A percentile compares a stretch with the other conserved stretches of the same genome.
Conservation (phyloP, 2,797 vertebrate genomes). For the Enteromius treurensis region DNA sequence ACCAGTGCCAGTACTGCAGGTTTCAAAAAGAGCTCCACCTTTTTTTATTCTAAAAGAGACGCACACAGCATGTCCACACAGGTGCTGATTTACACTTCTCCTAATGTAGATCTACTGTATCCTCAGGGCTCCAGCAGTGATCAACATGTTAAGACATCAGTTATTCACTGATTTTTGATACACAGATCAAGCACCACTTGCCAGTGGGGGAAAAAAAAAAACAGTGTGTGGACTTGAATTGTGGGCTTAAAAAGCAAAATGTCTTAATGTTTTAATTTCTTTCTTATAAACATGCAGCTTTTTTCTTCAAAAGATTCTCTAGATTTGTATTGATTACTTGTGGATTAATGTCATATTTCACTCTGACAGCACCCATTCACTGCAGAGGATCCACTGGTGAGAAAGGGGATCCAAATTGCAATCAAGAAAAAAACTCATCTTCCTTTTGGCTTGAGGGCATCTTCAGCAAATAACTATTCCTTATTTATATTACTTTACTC, state of each 20-base stretch:
- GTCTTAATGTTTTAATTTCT: neutral
- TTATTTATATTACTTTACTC: neutral
- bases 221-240: too few relatives aligned
- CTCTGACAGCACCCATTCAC: neutral
- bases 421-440: neutral
- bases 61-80: slow-evolving; percentile 44
- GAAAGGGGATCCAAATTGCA: neutral
- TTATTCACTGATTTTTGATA: neutral
- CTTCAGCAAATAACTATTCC: neutral
- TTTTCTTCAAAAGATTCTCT: neutral
- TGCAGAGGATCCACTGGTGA: neutral
- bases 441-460: neutral
- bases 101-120: neutral
- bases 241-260: neutral
- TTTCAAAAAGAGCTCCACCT: slow-evolving; percentile 44
- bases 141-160: slow-evolving; percentile 10
- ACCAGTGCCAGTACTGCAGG: slow-evolving; percentile 35
- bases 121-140: slow-evolving; percentile 22
- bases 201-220: neutral
- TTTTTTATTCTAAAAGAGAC: slow-evolving; percentile 5
- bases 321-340: neutral
- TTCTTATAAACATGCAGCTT: neutral
- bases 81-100: neutral
- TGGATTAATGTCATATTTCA: neutral
- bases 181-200: neutral